These are phyloP conservation scores for Allygus modestus DNA, from an alignment of 2,888 invertebrate genomes.

Conservation along the genomic window DNA sequence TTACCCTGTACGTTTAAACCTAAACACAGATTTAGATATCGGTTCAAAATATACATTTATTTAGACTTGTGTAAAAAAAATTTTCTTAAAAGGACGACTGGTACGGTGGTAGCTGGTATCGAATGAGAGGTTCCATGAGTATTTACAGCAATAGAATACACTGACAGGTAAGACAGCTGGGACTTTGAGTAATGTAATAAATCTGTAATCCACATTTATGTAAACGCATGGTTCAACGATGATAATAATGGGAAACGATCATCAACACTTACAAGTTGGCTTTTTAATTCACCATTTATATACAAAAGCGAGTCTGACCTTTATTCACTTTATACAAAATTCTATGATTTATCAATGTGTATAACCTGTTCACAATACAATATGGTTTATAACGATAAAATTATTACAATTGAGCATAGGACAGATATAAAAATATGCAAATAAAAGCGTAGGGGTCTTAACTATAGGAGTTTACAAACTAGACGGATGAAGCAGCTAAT, in stretches of 20 bases:
- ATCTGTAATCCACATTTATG: conserved; percentile 3
- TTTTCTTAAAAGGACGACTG: conserved; percentile 7
- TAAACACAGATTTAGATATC: conserved; percentile 60
- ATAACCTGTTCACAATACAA: background rate
- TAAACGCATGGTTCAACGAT: background rate
- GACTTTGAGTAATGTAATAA: background rate
- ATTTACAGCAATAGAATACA: conserved; percentile 1
- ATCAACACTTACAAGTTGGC: conserved; percentile 13
- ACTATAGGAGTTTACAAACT: conserved; percentile 19
- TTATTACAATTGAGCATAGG: conserved; percentile 60
- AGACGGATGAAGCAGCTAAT: conserved; percentile 19
- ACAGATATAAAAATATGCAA: conserved; percentile 55
- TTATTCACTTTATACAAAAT: conserved; percentile 31
- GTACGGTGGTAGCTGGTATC: background rate
- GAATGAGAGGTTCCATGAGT: background rate
- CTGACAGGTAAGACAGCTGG: background rate
- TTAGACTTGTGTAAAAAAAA: conserved; percentile 21
- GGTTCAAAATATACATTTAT: conserved; percentile 61
- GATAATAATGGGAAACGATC: background rate
- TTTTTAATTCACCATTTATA: background rate
- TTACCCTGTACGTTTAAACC: conserved; percentile 63
- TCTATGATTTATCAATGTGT: conserved; percentile 5
- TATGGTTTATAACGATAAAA: conserved; percentile 34
- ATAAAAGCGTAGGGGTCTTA: conserved; percentile 24
- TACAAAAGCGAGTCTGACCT: conserved; percentile 48